phyloP scores from a whole-genome alignment of 1,140 invertebrate genomes.

The Homarus americanus region DNA sequence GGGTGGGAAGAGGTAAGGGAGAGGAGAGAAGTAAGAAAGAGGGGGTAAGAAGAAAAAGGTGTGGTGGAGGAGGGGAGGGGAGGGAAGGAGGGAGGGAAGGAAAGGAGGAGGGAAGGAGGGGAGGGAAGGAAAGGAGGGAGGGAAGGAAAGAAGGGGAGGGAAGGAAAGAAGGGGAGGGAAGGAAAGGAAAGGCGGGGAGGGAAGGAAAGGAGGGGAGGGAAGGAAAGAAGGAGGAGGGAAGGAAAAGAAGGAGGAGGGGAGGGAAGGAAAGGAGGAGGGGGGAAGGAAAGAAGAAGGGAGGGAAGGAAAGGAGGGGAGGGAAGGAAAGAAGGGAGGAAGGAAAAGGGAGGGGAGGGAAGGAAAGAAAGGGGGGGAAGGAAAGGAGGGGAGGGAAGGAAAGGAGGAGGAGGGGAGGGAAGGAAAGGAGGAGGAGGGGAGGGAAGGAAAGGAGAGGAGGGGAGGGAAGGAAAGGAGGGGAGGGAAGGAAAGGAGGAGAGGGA shows the following conservation, averaged over 20 bases:
- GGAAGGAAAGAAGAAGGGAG: neutral
- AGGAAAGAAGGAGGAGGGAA: neutral
- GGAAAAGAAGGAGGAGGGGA: too few species aligned
- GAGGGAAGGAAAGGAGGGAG: neutral
- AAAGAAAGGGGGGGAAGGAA: neutral
- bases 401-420: neutral
- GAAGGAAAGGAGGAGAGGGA: neutral
- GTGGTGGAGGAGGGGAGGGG: neutral
- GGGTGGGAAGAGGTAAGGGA: neutral
- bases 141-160: neutral
- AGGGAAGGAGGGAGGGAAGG: neutral
- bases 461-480: neutral
- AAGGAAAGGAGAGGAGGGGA: neutral
- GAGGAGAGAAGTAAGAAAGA: too few species aligned
- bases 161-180: neutral
- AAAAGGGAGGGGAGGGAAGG: neutral
- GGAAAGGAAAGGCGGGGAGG: neutral
- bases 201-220: neutral
- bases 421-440: neutral
- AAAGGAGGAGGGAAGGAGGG: neutral
- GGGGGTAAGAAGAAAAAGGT: neutral
- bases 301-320: neutral
- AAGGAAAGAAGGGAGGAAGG: neutral
- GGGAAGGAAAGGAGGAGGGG: neutral
- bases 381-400: neutral